Percentiles rank a stretch among this genome's conserved stretches.
Conservation (phyloP, 2,113 vertebrate genomes). For the Sminthopsis crassicaudata region DNA sequence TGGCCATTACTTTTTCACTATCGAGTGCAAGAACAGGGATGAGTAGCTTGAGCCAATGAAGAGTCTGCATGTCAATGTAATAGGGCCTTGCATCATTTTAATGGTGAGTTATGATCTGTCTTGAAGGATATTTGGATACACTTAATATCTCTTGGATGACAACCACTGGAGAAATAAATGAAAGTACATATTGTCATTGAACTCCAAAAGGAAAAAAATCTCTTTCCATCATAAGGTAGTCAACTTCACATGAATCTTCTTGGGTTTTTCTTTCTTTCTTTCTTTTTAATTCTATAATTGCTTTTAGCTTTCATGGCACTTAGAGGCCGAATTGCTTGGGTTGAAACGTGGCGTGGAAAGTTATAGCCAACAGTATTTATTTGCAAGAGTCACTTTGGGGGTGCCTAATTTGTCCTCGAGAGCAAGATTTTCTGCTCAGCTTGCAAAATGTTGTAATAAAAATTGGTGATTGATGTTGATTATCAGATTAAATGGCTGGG, state of each 20-base stretch:
- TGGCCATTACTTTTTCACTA: constrained; percentile 59
- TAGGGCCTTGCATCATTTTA: constrained; percentile 51
- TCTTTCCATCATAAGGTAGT: constrained; percentile 54
- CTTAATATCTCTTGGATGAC: constrained; percentile 69
- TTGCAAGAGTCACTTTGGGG: constrained; percentile 77
- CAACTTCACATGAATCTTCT: constrained; percentile 23
- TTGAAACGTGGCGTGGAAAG: constrained; percentile 59
- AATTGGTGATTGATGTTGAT: constrained; percentile 85
- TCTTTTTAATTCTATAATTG: constrained; percentile 57
- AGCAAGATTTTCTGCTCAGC: constrained; percentile 82
- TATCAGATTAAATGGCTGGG: constrained; percentile 85
- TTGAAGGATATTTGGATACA: constrained; percentile 61
- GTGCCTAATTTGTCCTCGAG: constrained; percentile 79
- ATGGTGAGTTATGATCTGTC: constrained; percentile 71
- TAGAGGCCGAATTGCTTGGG: constrained; percentile 58
- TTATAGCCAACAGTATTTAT: constrained; percentile 76
- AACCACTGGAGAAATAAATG: constrained; percentile 56
- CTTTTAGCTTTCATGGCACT: constrained; percentile 60
- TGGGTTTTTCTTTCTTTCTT: constrained; percentile 16
- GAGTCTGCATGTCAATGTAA: constrained; percentile 44
- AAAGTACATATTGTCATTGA: constrained; percentile 54
- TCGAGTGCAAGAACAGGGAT: constrained; percentile 51
- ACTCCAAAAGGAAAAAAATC: constrained; percentile 59
- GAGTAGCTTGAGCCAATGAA: constrained; percentile 57
- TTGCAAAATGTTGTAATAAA: constrained; percentile 85